These are phyloP conservation scores for Heteromurus nitidus DNA, from an alignment of 2,888 invertebrate species.

Conservation along the genomic window DNA sequence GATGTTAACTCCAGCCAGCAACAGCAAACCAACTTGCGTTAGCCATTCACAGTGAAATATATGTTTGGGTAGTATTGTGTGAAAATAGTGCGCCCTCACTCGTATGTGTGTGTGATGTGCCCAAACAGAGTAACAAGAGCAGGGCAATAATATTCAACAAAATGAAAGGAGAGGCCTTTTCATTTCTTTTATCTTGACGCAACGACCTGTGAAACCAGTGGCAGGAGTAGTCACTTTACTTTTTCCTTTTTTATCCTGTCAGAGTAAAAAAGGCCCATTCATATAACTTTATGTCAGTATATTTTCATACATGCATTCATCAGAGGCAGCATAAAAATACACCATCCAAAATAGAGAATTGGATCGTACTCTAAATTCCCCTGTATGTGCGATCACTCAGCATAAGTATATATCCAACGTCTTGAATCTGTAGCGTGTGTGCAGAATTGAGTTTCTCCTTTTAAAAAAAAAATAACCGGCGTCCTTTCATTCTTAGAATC, in stretches of 20 bases:
- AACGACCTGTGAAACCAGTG: constrained; percentile 64
- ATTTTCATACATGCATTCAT: constrained; percentile 7
- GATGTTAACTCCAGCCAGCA: constrained; percentile 60
- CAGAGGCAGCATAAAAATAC: not conserved
- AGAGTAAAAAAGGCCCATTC: constrained; percentile 28
- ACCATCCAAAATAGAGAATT: not conserved
- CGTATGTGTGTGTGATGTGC: too few relatives aligned
- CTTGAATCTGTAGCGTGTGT: not conserved
- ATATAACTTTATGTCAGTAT: too few relatives aligned
- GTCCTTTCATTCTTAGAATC: constrained; percentile 5
- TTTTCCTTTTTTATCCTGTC: not conserved
- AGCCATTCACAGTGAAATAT: too few relatives aligned
- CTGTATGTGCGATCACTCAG: not conserved
- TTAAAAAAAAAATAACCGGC: constrained; percentile 21
- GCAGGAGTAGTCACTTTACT: constrained; percentile 6
- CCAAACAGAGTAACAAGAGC: not conserved
- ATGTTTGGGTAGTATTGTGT: too few relatives aligned
- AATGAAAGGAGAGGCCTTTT: constrained; percentile 57
- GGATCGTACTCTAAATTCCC: not conserved
- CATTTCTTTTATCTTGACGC: constrained; percentile 56
- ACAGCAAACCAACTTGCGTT: too few relatives aligned
- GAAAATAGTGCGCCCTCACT: too few relatives aligned
- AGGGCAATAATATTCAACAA: not conserved
- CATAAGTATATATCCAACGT: not conserved
- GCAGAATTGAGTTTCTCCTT: constrained; percentile 3